phyloP scores from a whole-genome alignment of 2,888 invertebrate species.

The Volucella zonaria region DNA sequence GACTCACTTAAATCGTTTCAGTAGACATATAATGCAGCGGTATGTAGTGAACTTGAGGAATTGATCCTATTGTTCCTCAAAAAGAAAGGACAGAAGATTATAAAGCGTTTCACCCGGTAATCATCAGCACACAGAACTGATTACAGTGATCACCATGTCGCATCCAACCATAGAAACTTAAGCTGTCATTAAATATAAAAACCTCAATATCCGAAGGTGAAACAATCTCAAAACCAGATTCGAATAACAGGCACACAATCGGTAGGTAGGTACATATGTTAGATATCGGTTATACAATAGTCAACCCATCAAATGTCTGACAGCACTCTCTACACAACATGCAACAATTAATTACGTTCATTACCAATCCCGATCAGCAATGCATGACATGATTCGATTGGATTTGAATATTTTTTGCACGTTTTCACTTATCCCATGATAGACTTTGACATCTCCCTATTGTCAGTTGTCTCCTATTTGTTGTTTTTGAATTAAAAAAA shows the following conservation, averaged over 20 bases:
- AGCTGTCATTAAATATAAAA: conserved; percentile 17
- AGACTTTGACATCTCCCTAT: conserved; percentile 6
- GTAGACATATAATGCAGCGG: no score
- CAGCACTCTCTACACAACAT: conserved; percentile 36
- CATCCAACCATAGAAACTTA: background rate
- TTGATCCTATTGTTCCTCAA: background rate
- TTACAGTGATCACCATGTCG: background rate
- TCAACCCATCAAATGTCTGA: conserved; percentile 47
- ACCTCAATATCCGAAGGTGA: no score
- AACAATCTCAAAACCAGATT: no score
- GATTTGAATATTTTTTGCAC: conserved; percentile 45
- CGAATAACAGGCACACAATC: background rate
- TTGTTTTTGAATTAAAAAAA: background rate
- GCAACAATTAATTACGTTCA: conserved; percentile 69
- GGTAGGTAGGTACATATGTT: no score
- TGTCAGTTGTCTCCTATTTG: background rate
- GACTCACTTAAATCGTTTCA: no score
- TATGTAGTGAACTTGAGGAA: no score
- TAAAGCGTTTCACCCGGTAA: no score
- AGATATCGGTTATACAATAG: conserved; percentile 15
- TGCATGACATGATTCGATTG: conserved; percentile 68
- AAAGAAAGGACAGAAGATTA: background rate
- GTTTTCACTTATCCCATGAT: conserved; percentile 18
- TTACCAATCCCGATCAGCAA: conserved; percentile 65
- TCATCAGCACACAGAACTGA: background rate